Evolutionary conservation across 2,888 invertebrate genomes (phyloP), one percentile per base, ranked within the genome.

Genomic region (Machimus rusticus): DNA sequence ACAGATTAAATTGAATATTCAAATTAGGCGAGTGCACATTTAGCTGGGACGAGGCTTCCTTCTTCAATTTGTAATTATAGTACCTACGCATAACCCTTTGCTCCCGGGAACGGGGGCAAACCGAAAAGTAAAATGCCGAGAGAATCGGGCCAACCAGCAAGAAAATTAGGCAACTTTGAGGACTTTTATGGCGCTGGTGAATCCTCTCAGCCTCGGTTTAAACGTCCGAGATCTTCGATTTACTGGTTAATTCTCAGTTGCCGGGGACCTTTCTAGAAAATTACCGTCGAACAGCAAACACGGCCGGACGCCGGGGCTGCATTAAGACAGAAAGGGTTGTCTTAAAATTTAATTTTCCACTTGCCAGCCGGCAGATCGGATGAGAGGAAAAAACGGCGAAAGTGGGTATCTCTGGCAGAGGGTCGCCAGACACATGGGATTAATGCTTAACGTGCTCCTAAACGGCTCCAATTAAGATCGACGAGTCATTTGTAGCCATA

Each of bases 381-480:
- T 85, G 74, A 74, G 43, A 85, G 28, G 85, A 19, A 74, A 74
- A 85, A 85, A 74, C 23, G 74, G 23, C 16, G 51, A 85, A 39
- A 74, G 23, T 66, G 66, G 43, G 43, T 74, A 85, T 74, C 74
- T 74, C 37, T 23, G 19, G 85, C 85, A 39, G 46, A 85, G 85
- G 74, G 74, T 85, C 85, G 74, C 74, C 85, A 77, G 86, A 86
- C 86, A 86, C 86, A 86, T 78, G 78, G 86, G 86, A 86, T 86
- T 77, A 78, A 86, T 86, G 86, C 51, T 86, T 86, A 78, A 86
- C 78, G 86, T 78, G 51, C 78, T 78, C 78, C 57, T 77, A 78
- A 86, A 86, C 66, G 86, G 78, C 86, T 78, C 86, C 86, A 86
- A 86, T 86, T 86, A 86, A 86, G 86, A 86, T 86, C 78, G 86